Evolutionary conservation across 2,888 invertebrate species (phyloP), one percentile per base, ranked within the genome.

Genomic region (Pherbina coryleti): DNA sequence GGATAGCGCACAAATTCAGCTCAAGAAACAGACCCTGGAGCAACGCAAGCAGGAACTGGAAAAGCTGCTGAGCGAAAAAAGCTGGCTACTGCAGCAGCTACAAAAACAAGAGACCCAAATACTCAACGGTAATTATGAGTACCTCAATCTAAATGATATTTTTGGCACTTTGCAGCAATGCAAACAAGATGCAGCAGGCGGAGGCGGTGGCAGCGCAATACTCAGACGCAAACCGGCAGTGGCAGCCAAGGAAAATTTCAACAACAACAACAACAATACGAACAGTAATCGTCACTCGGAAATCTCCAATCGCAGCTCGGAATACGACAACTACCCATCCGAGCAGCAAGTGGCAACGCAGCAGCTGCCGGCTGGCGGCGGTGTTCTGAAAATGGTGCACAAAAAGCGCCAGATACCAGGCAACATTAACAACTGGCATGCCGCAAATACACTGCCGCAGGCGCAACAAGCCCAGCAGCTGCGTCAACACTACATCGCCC

Each of bases 101-200:
- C 88, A 89, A 78, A 89, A 89, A 49, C 89, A 90, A 80, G 89
- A 90, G 81, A 80, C 87, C 0, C 85, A 88, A 78, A 87, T 90
- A 14, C 81, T 89, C n/a, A 87, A 87, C 78, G 88, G 88, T 25
- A 88, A 86, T 72, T 86, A 86, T 79, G 88, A 89, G 67, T 85
- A 85, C 57, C 78, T 87, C 80, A 87, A 87, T 53, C 80, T 87
- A 66, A 87, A 88, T 71, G 88, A 88, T 76, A 85, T 87, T 75
- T 85, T 87, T 71, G 80, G 83, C 25, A 86, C 84, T 75, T 49
- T 88, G 77, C 81, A 84, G 66, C 87, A 87, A 74, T 87, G 87
- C 72, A 87, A 87, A 49, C 84, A 86, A 8, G 87, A 87, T 66
- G 84, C 79, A 19, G 60, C 55, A 17, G 31, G 22, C 8, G n/a